phyloP scores from a whole-genome alignment of 2,888 invertebrate species.

The Dolomedes plantarius region DNA sequence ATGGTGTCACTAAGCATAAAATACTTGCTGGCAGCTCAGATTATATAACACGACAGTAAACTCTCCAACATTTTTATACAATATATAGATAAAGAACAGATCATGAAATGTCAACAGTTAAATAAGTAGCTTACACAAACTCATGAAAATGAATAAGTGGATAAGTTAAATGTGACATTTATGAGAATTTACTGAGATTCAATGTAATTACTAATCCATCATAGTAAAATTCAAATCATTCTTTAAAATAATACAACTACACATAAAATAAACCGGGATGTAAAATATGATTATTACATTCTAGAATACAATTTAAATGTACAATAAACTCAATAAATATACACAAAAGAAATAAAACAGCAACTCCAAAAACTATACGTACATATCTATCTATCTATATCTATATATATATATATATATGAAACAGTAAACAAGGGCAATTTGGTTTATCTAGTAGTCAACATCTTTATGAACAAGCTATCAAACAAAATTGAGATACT shows the following conservation, averaged over 20 bases:
- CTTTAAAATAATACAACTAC: neutral
- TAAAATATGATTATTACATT: neutral
- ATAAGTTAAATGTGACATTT: neutral
- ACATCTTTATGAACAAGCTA: neutral
- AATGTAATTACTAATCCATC: neutral
- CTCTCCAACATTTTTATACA: constrained; percentile 65
- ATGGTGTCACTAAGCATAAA: constrained; percentile 57
- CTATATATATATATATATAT: too few relatives aligned
- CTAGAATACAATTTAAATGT: neutral
- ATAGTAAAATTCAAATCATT: neutral
- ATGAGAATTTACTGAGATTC: neutral
- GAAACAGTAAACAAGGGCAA: neutral
- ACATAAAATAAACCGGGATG: neutral
- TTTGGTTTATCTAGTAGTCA: too few relatives aligned
- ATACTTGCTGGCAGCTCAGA: constrained; percentile 59
- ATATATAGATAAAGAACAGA: constrained; percentile 46
- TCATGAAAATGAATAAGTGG: neutral
- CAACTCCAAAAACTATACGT: neutral
- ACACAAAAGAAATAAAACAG: neutral
- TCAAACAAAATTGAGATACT: neutral
- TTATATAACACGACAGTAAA: constrained; percentile 57
- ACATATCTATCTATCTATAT: too few relatives aligned
- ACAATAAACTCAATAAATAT: neutral
- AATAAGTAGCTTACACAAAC: constrained; percentile 21
- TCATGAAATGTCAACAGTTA: constrained; percentile 53